phyloP scores from a whole-genome alignment of 37 sponge, comb jelly and placozoan genomes.

The Crambe crambe region DNA sequence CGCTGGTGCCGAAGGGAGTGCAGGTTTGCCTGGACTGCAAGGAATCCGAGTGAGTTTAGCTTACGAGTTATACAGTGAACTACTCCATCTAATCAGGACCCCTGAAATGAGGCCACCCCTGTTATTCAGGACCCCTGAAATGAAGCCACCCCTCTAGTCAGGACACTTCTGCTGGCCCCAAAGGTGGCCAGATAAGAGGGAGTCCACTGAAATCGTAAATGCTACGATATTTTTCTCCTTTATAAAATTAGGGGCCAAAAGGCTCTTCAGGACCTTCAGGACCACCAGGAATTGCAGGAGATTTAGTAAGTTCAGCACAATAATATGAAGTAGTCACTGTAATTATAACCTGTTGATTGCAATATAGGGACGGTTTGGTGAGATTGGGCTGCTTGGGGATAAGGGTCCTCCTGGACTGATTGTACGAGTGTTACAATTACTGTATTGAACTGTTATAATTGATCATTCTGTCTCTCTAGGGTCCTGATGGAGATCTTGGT shows the following conservation, averaged over 20 bases:
- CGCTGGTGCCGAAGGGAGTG: slow-evolving; percentile 8
- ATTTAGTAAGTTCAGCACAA: slow-evolving; percentile 51
- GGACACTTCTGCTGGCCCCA: too few species aligned
- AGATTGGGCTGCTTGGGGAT: slow-evolving; percentile 42
- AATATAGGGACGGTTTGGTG: slow-evolving; percentile 41
- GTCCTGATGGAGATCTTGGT: slow-evolving; percentile 36
- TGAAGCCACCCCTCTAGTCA: too few species aligned
- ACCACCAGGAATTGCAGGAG: slow-evolving; percentile 46
- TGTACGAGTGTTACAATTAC: slow-evolving; percentile 6
- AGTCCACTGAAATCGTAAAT: not conserved
- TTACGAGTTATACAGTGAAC: too few species aligned
- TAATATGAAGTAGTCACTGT: not conserved
- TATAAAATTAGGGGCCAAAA: slow-evolving; percentile 45
- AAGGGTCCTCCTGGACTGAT: slow-evolving; percentile 47
- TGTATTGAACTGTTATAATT: too few species aligned
- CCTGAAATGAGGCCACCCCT: too few species aligned
- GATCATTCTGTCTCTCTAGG: too few species aligned
- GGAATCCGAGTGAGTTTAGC: slow-evolving; percentile 23
- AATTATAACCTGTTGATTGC: not conserved
- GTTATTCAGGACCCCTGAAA: too few species aligned
- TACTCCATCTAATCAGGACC: too few species aligned
- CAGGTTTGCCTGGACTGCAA: slow-evolving; percentile 24
- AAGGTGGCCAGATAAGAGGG: too few species aligned
- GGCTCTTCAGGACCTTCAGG: slow-evolving; percentile 57
- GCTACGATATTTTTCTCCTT: not conserved